phyloP scores from a whole-genome alignment of 2,888 invertebrate genomes.

The Girardia tigrina region DNA sequence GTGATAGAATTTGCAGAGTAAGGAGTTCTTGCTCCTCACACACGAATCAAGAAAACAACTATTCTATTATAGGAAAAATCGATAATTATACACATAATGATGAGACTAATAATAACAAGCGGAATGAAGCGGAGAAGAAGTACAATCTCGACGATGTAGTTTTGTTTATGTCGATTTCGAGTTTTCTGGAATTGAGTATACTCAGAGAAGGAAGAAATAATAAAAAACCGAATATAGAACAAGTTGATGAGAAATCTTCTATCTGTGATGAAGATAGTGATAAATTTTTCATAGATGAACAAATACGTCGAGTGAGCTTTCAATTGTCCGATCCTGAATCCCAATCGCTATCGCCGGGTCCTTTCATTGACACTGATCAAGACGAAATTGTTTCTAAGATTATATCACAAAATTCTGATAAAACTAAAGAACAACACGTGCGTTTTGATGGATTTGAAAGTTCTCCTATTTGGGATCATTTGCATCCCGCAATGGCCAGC shows the following conservation, averaged over 20 bases:
- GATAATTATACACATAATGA: neutral
- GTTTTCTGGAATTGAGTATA: constrained; percentile 79
- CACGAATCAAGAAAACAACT: neutral
- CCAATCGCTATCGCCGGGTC: neutral
- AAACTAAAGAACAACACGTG: neutral
- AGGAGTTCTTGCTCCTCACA: neutral
- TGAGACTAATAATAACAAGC: constrained; percentile 19
- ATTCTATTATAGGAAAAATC: constrained; percentile 15
- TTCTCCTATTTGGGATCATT: constrained; percentile 12
- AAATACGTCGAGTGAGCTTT: constrained; percentile 17
- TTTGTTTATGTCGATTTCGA: constrained; percentile 95
- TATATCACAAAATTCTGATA: neutral
- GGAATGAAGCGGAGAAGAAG: constrained; percentile 4
- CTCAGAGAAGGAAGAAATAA: constrained; percentile 40
- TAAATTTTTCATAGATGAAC: constrained; percentile 19
- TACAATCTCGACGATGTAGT: constrained; percentile 78
- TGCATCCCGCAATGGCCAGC: constrained; percentile 23
- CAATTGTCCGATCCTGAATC: neutral
- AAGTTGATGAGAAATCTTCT: constrained; percentile 20
- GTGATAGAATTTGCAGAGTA: constrained; percentile 14
- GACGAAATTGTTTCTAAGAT: neutral
- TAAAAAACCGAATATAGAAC: neutral
- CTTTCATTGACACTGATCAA: neutral
- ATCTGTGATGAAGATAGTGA: constrained; percentile 8
- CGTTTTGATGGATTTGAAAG: constrained; percentile 9